phyloP scores from a whole-genome alignment of 2,797 vertebrate species.

The Galagoides demidoff region DNA sequence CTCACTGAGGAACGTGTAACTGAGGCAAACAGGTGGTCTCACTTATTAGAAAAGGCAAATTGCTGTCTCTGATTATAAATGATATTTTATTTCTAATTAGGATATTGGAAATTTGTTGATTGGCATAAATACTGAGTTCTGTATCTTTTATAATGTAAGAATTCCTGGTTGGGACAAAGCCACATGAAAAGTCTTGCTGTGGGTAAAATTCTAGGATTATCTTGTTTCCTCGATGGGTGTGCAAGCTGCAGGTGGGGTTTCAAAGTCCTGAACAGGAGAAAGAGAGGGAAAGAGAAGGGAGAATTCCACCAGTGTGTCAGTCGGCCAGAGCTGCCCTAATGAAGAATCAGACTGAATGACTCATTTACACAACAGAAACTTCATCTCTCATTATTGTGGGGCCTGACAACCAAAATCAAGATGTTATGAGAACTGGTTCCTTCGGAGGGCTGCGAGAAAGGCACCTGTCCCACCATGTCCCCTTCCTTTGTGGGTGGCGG shows the following conservation, averaged over 20 bases:
- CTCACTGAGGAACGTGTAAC: background rate
- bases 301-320: rapidly evolving
- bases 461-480: no score
- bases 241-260: background rate
- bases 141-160: background rate
- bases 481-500: no score
- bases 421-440: background rate
- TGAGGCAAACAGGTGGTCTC: background rate
- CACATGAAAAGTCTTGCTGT: background rate
- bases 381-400: background rate
- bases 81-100: background rate
- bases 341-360: background rate
- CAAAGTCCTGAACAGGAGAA: no score
- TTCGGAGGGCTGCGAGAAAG: background rate
- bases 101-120: background rate
- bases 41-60: background rate
- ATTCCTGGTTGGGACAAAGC: no score
- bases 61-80: background rate
- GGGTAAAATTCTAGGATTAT: no score
- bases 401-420: background rate
- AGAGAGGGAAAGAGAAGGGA: rapidly evolving
- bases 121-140: background rate
- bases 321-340: rapidly evolving
- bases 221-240: background rate
- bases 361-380: background rate